A percentile compares a stretch with the other conserved stretches of the same genome.
phyloP scores from a whole-genome alignment of 2,888 invertebrate genomes.

The Xylota segnis region DNA sequence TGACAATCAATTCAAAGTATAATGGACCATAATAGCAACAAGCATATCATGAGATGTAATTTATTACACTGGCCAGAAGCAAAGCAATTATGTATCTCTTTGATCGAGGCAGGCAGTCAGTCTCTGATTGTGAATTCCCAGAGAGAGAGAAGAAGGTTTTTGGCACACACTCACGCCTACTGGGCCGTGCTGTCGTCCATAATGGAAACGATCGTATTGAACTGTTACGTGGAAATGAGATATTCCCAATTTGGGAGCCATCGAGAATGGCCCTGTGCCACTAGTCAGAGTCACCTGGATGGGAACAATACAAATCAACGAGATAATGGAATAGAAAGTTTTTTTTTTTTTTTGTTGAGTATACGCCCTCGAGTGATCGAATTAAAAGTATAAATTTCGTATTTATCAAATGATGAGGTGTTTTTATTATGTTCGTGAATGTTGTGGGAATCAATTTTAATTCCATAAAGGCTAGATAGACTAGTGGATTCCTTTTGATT shows the following conservation, averaged over 20 bases:
- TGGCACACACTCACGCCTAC: conserved; percentile 61
- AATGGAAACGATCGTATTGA: conserved; percentile 58
- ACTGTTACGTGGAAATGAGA: conserved; percentile 54
- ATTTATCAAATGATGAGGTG: conserved; percentile 52
- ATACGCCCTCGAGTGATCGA: conserved; percentile 75
- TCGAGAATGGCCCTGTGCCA: conserved; percentile 54
- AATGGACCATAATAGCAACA: conserved; percentile 76
- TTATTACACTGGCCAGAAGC: conserved; percentile 75
- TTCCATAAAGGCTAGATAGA: too few relatives aligned
- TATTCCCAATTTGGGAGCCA: conserved; percentile 60
- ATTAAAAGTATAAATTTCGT: conserved; percentile 53
- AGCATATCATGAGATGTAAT: conserved; percentile 77
- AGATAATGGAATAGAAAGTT: conserved; percentile 71
- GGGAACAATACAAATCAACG: conserved; percentile 36
- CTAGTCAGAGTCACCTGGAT: conserved; percentile 23
- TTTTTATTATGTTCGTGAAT: conserved; percentile 26
- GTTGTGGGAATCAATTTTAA: conserved; percentile 20
- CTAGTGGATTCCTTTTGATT: too few relatives aligned
- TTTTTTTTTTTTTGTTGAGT: conserved; percentile 38
- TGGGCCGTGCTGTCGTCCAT: conserved; percentile 56
- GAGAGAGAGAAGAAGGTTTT: conserved; percentile 50
- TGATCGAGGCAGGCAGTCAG: conserved; percentile 44
- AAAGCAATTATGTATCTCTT: conserved; percentile 72
- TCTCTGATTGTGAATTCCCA: conserved; percentile 50
- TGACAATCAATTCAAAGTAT: conserved; percentile 76